Base-by-base conservation (phyloP, 2,888 invertebrate genomes). In the Parnassius smintheus region DNA sequence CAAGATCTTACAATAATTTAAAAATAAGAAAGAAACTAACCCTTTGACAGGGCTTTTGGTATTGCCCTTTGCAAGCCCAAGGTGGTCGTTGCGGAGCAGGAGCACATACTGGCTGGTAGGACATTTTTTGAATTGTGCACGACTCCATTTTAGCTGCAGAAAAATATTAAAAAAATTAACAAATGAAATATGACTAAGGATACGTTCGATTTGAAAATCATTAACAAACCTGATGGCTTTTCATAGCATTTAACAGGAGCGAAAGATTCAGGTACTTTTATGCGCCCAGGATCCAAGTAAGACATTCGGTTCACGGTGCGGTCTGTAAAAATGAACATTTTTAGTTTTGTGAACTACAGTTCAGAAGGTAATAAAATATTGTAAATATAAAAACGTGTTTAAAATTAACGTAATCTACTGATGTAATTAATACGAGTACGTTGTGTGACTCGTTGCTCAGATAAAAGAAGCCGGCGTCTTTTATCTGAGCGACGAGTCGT, bases 241-340 rank as follows among this genome's bases (percentile, higher is more conserved):
- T 87, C 85, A 71, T 93, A 93, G 67, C 81, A 83, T 61, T 85
- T 81, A 49, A 77, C 63, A 0, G 93, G 93, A 2, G 88, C 91
- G 68, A 82, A 93, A 1, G 92, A 89, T 46, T 77, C 73, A 0
- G 86, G 81, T 13, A 82, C 82, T 1, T 83, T 70, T 18, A 75
- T 72, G 58, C 86, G 88, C 1, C 92, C 93, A 0, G 94, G 94
- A 60, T 93, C 84, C 66, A 93, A 82, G 72, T 93, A 95, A 56
- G 95, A 95, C 80, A 94, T 82, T 52, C 93, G 93, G 73, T 95
- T 94, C 41, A 94, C 90, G 0, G 95, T 95, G 63, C 94, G 91
- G 69, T 92, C 93, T 93, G 79, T 12, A 57, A 45, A 41, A 8
- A 41, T 18, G 8, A 25, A 2, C 2, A 0, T 25, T 25, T 25